phyloP scores from a whole-genome alignment of 2,113 vertebrate species.

The Glaucomys volans region DNA sequence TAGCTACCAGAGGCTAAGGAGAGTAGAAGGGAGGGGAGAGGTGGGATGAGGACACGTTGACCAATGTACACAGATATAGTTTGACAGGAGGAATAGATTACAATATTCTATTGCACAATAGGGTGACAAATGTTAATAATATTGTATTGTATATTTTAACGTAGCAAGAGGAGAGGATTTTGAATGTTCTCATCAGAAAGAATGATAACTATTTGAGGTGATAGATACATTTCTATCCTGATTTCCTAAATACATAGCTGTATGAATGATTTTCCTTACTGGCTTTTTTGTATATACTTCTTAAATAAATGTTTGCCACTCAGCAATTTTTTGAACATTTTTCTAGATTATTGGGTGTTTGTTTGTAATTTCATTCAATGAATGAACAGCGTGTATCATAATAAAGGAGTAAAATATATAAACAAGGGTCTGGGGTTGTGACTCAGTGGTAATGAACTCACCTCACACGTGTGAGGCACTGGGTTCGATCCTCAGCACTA shows the following conservation, averaged over 20 bases:
- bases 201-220: neutral
- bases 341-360: neutral
- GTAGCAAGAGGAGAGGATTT: neutral
- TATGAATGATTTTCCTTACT: conserved; percentile 3
- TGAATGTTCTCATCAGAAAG: neutral
- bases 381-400: neutral
- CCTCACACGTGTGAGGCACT: no score
- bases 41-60: neutral
- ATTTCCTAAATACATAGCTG: neutral
- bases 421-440: neutral
- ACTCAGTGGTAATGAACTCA: no score
- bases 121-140: neutral
- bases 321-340: neutral
- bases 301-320: neutral
- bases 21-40: no score
- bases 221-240: neutral
- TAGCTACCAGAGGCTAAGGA: neutral
- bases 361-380: neutral
- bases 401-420: neutral
- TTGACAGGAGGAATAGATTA: neutral
- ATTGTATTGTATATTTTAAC: neutral
- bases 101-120: neutral
- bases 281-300: neutral
- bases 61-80: neutral
- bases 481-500: no score